Conservation (phyloP, 2,888 invertebrate species). For the Neoascia interrupta region DNA sequence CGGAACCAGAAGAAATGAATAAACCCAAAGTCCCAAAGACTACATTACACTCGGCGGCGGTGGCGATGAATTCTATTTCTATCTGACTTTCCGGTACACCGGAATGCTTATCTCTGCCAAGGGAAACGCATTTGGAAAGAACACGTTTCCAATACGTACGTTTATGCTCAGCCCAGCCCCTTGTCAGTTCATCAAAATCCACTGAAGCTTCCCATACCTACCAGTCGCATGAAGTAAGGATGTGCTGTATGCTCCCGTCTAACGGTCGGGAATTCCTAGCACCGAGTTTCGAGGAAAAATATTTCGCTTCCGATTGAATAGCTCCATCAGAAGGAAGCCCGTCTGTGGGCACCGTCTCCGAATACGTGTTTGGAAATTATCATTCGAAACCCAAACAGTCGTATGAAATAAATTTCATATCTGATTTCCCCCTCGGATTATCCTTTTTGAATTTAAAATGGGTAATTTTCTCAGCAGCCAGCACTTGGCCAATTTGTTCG, state of each 20-base stretch:
- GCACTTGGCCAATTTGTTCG: constrained; percentile 55
- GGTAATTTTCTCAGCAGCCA: constrained; percentile 42
- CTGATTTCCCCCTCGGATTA: constrained; percentile 65
- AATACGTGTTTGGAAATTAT: constrained; percentile 69
- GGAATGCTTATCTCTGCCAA: constrained; percentile 41
- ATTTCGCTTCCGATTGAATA: constrained; percentile 64
- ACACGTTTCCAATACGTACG: constrained; percentile 36
- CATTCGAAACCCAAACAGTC: constrained; percentile 69
- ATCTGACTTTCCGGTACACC: constrained; percentile 35
- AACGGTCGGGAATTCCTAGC: constrained; percentile 24
- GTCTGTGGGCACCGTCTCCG: constrained; percentile 10
- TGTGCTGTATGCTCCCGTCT: constrained; percentile 23
- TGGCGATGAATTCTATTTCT: constrained; percentile 56
- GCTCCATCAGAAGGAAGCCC: constrained; percentile 39
- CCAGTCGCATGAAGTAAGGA: constrained; percentile 15
- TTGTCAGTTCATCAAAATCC: constrained; percentile 38
- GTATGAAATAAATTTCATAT: constrained; percentile 67
- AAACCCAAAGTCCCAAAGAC: constrained; percentile 18
- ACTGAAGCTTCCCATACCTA: constrained; percentile 7
- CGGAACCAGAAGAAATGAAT: constrained; percentile 22
- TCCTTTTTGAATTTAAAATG: constrained; percentile 67
- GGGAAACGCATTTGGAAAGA: constrained; percentile 28
- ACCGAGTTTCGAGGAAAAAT: constrained; percentile 51
- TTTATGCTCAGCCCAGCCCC: not conserved
- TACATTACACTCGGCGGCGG: too few relatives aligned